phyloP scores from a whole-genome alignment of 2,113 vertebrate species.

The Limanda limanda region DNA sequence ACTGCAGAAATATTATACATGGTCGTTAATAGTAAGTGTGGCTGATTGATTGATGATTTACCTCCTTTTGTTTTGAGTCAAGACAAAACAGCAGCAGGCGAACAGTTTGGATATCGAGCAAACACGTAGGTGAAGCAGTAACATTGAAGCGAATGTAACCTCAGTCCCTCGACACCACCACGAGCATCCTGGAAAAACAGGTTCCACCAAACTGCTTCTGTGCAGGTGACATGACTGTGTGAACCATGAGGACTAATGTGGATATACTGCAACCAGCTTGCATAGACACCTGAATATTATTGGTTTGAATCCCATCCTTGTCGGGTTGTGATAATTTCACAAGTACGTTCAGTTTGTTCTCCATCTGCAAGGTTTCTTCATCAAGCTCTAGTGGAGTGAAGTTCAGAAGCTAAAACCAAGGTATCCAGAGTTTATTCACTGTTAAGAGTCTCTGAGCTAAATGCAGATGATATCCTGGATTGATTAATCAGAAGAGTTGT shows the following conservation, averaged over 20 bases:
- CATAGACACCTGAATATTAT: constrained; percentile 53
- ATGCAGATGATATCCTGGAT: too few species aligned
- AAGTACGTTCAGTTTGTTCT: too few species aligned
- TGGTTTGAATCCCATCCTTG: constrained; percentile 18
- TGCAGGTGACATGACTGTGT: constrained; percentile 36
- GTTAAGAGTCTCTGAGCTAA: not conserved
- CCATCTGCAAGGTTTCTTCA: not conserved
- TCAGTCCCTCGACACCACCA: not conserved
- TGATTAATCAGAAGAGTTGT: constrained; percentile 1
- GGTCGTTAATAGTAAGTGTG: constrained; percentile 56
- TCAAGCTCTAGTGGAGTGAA: not conserved
- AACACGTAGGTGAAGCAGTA: constrained; percentile 31
- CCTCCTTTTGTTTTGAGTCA: constrained; percentile 4
- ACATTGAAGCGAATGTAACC: constrained; percentile 14
- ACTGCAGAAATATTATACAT: constrained; percentile 79
- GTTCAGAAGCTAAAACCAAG: not conserved
- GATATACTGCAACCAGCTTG: constrained; percentile 53
- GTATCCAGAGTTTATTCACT: not conserved
- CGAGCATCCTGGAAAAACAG: constrained; percentile 9
- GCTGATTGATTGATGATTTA: constrained; percentile 17
- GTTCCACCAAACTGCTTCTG: not conserved
- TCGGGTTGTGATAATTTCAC: too few species aligned
- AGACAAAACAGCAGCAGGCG: constrained; percentile 31
- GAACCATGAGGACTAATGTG: constrained; percentile 22
- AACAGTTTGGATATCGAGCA: constrained; percentile 23